These are phyloP conservation scores for Nymphalis io DNA, from an alignment of 1,140 invertebrate genomes.

Conservation along the genomic window DNA sequence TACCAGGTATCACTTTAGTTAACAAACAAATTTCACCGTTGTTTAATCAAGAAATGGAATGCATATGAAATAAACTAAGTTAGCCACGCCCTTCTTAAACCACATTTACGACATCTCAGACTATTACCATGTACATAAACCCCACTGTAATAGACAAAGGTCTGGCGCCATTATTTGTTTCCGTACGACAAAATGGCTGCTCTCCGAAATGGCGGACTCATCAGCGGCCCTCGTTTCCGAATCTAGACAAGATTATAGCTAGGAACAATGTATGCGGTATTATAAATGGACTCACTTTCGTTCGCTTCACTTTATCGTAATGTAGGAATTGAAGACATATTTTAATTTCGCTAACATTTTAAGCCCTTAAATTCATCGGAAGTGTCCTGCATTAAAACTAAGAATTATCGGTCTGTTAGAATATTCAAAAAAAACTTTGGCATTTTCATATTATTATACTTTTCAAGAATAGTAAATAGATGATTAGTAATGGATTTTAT, in stretches of 20 bases:
- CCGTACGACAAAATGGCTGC: slow-evolving; percentile 44
- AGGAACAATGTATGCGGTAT: slow-evolving; percentile 1
- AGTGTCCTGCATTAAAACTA: too few relatives aligned
- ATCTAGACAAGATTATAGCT: slow-evolving; percentile 19
- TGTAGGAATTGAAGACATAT: not conserved
- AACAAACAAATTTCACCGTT: slow-evolving; percentile 7
- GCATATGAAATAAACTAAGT: slow-evolving; percentile 33
- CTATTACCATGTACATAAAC: slow-evolving; percentile 51
- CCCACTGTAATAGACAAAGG: slow-evolving; percentile 48
- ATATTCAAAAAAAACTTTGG: too few relatives aligned
- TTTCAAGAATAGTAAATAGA: too few relatives aligned
- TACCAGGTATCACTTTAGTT: not conserved
- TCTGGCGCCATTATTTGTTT: slow-evolving; percentile 47
- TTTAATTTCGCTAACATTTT: too few relatives aligned
- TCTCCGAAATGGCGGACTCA: slow-evolving; percentile 31
- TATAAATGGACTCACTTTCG: not conserved
- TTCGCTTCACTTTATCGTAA: not conserved
- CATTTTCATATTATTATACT: too few relatives aligned
- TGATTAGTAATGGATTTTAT: too few relatives aligned
- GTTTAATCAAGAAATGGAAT: slow-evolving; percentile 1
- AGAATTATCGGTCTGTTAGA: too few relatives aligned
- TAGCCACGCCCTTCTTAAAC: slow-evolving; percentile 32
- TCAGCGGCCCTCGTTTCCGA: slow-evolving; percentile 21
- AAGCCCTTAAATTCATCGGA: too few relatives aligned
- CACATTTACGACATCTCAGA: slow-evolving; percentile 45